Evolutionary conservation across 2,888 invertebrate species (phyloP).

Genomic region (Andrena flavipes): DNA sequence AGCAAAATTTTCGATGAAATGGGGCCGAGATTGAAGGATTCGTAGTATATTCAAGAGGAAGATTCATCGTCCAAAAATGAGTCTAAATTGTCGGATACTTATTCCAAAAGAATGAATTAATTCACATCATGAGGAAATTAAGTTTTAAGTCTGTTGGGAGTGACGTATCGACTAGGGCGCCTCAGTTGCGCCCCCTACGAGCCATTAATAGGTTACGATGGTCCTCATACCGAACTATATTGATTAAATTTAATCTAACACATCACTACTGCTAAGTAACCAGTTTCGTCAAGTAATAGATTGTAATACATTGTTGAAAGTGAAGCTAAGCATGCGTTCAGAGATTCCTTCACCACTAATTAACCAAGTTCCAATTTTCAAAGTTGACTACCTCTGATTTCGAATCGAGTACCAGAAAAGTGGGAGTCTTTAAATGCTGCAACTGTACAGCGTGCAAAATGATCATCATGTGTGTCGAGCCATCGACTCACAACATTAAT

Average conservation of each 20-base stretch:
- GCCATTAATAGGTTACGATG: not conserved
- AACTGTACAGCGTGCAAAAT: conserved; percentile 1
- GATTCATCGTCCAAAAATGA: not conserved
- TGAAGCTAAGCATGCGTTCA: too few species aligned
- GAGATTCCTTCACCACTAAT: too few species aligned
- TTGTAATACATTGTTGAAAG: too few species aligned
- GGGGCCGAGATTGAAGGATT: not conserved
- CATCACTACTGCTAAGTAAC: too few species aligned
- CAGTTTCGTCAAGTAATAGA: too few species aligned
- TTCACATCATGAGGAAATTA: not conserved
- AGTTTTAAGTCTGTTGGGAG: not conserved
- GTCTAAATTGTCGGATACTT: not conserved
- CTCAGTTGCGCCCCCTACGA: not conserved
- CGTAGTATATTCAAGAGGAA: not conserved
- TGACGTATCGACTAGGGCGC: not conserved
- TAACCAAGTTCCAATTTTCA: too few species aligned
- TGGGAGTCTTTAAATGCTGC: not conserved
- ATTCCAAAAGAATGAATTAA: not conserved
- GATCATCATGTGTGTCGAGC: not conserved
- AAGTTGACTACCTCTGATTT: too few species aligned
- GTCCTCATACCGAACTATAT: not conserved
- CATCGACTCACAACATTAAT: not conserved
- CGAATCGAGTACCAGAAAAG: too few species aligned
- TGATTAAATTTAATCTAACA: not conserved
- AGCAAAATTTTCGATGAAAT: not conserved